Evolutionary conservation across 2,797 vertebrate genomes (phyloP).

Genomic region (Dendrocincla fuliginosa): DNA sequence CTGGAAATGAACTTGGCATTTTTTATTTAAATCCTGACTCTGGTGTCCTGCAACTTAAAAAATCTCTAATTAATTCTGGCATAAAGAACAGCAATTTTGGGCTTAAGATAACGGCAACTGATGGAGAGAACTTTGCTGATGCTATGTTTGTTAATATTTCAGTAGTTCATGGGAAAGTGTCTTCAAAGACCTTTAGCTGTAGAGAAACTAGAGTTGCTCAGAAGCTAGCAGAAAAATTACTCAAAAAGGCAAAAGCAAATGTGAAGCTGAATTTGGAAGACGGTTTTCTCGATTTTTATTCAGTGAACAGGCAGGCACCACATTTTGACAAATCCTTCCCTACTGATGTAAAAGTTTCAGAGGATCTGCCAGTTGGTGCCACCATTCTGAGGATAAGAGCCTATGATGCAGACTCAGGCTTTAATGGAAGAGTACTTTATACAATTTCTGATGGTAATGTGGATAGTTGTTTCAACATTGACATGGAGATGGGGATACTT

Average conservation of each 20-base stretch:
- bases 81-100: slow-evolving; percentile 86
- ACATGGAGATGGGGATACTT: slow-evolving; percentile 88
- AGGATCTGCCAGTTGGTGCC: slow-evolving; percentile 86
- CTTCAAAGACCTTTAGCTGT: slow-evolving; percentile 89
- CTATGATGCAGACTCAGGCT: slow-evolving; percentile 92
- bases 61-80: slow-evolving; percentile 82
- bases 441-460: slow-evolving; percentile 91
- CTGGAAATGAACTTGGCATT: slow-evolving; percentile 91
- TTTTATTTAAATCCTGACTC: slow-evolving; percentile 96
- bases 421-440: slow-evolving; percentile 93
- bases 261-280: slow-evolving; percentile 89
- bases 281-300: slow-evolving; percentile 94
- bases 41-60: slow-evolving; percentile 88
- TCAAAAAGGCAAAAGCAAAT: slow-evolving; percentile 92
- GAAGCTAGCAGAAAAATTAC: slow-evolving; percentile 92
- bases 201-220: slow-evolving; percentile 94
- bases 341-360: slow-evolving; percentile 86
- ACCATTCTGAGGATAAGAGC: slow-evolving; percentile 89
- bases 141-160: slow-evolving; percentile 96
- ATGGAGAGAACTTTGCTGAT: slow-evolving; percentile 95
- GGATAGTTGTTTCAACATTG: slow-evolving; percentile 91
- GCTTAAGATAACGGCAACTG: slow-evolving; percentile 93
- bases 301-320: slow-evolving; percentile 90
- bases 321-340: slow-evolving; percentile 94
- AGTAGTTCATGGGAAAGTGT: slow-evolving; percentile 85